Evolutionary conservation across 2,797 vertebrate species (phyloP).

Genomic region (Alosa sapidissima): DNA sequence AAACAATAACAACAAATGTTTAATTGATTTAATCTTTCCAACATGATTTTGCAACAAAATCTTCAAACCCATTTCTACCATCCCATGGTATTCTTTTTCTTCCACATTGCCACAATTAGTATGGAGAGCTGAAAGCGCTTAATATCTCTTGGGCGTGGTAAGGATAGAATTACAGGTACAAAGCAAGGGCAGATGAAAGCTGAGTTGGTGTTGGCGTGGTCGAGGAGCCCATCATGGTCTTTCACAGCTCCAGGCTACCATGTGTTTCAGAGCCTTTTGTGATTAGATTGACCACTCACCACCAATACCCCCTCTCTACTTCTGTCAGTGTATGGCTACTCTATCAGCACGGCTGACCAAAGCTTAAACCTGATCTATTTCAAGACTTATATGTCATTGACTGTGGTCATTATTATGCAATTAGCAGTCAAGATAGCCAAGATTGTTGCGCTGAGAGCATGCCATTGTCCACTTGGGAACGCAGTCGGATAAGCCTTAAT

Average conservation of each 20-base stretch:
- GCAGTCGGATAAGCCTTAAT: not conserved
- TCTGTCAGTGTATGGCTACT: no score
- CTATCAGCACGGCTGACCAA: not conserved
- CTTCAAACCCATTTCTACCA: not conserved
- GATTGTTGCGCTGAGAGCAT: not conserved
- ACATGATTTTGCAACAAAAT: not conserved
- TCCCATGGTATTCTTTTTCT: not conserved
- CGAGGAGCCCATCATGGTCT: not conserved
- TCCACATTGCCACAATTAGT: not conserved
- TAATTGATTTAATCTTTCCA: no score
- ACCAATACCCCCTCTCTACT: not conserved
- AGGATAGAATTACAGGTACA: not conserved
- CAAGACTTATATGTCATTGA: not conserved
- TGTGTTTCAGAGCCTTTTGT: not conserved
- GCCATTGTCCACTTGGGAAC: not conserved
- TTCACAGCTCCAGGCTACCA: not conserved
- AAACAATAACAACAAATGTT: not conserved
- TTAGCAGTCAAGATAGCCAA: not conserved
- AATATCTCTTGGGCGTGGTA: not conserved
- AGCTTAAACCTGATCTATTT: not conserved
- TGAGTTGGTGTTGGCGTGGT: not conserved
- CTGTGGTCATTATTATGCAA: not conserved
- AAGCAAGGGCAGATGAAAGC: constrained; percentile 11
- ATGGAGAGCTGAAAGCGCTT: not conserved
- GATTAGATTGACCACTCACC: not conserved